Percentiles rank a stretch among this genome's conserved stretches.
Conservation (phyloP, 2,888 invertebrate species). For the Abrostola triplasia region DNA sequence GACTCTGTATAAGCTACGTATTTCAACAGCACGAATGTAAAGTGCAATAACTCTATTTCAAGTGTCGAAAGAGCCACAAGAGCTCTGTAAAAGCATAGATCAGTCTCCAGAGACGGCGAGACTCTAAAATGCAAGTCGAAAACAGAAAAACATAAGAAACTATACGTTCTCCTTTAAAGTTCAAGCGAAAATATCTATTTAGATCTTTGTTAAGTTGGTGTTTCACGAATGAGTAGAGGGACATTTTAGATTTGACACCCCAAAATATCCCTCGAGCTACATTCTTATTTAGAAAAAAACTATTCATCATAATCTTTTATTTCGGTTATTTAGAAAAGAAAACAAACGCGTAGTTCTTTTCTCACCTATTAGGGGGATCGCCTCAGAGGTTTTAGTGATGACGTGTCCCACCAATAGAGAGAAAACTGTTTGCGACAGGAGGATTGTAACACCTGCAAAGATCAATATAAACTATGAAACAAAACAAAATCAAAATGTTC, state of each 20-base stretch:
- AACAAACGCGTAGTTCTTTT: constrained; percentile 70
- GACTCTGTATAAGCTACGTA: constrained; percentile 61
- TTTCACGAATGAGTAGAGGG: constrained; percentile 78
- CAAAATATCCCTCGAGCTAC: constrained; percentile 78
- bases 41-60: constrained; percentile 79
- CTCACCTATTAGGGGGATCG: constrained; percentile 99
- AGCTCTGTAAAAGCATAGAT: constrained; percentile 73
- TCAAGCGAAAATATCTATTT: constrained; percentile 82
- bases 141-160: constrained; percentile 70
- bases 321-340: constrained; percentile 58
- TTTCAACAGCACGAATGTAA: constrained; percentile 70
- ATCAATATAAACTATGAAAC: constrained; percentile 86
- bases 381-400: constrained; percentile 99
- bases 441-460: constrained; percentile 99
- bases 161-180: constrained; percentile 72
- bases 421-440: constrained; percentile 99
- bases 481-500: constrained; percentile 67
- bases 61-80: constrained; percentile 73
- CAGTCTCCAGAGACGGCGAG: constrained; percentile 67
- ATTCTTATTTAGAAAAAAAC: constrained; percentile 66
- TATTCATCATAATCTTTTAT: constrained; percentile 63
- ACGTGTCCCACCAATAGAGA: constrained; percentile 99
- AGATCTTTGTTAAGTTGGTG: constrained; percentile 74
- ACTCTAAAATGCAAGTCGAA: constrained; percentile 77
- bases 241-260: constrained; percentile 71